Base-by-base conservation (phyloP, 2,888 invertebrate genomes). In the Polydrusus cervinus region DNA sequence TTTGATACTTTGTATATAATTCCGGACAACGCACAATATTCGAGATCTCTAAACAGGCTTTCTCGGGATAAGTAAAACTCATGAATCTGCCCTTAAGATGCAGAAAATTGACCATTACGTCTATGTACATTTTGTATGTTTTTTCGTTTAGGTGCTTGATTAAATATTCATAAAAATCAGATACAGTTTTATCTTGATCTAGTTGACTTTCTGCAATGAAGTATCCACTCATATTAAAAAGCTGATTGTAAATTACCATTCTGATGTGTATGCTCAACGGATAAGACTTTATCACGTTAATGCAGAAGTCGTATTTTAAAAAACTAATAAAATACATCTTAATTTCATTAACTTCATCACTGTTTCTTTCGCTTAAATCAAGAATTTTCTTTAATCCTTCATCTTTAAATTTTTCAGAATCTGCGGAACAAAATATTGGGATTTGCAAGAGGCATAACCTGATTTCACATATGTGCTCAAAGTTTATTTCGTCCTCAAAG, bases 131-230 rank as follows among this genome's bases (percentile, higher is more conserved):
- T 18, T 14, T 0, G 11, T 53, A 53, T 6, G 40, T 67, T 14
- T 18, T 67, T 18, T 51, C 55, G 25, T 67, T 53, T 18, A 67
- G 7, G n/a, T 55, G 8, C 2, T 55, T 40, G 0, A 34, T 20
- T 20, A 67, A 67, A 55, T 67, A 67, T 7, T 67, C 53, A n/a
- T 67, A n/a, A 9, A 67, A 34, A 40, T 67, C 67, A 9, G 38
- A 13, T 14, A 40, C 55, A 10, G 53, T 53, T 8, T 55, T 38
- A 0, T 51, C 53, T 20, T 43, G 38, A 53, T 67, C 55, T 34
- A 67, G n/a, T 40, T 40, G 10, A 0, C 1, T 43, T 16, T 67
- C 53, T 2, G 53, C 53, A 8, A 10, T n/a, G 3, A 0, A 0
- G 13, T 53, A 67, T 9, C n/a, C 49, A 53, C 1, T 11, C 0